phyloP scores from a whole-genome alignment of 2,113 vertebrate genomes.

The Notarius lentiginosus region DNA sequence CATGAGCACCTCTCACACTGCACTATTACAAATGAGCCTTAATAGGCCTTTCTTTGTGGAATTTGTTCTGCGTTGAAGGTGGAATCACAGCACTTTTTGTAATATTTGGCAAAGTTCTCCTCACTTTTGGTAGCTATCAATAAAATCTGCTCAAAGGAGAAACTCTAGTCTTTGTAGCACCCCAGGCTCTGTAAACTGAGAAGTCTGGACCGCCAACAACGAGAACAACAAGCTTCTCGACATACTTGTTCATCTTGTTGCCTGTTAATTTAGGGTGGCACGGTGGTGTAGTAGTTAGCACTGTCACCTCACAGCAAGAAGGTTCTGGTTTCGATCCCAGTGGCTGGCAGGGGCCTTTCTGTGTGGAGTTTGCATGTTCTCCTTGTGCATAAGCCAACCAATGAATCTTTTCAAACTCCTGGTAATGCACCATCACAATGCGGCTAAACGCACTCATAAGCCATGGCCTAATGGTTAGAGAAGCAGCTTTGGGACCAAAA shows the following conservation, averaged over 20 bases:
- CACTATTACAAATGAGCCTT: conserved; percentile 12
- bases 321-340: too few species aligned
- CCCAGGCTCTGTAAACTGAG: not conserved
- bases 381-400: too few species aligned
- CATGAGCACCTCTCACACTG: conserved; percentile 9
- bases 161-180: too few species aligned
- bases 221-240: not conserved
- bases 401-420: not conserved
- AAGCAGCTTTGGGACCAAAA: too few species aligned
- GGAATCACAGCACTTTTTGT: not conserved
- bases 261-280: not conserved
- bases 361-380: too few species aligned
- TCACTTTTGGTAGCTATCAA: not conserved
- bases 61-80: not conserved
- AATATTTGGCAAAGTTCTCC: not conserved
- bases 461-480: too few species aligned
- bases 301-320: too few species aligned
- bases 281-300: too few species aligned
- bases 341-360: too few species aligned
- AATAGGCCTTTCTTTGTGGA: conserved; percentile 19
- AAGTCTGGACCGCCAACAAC: not conserved
- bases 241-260: not conserved
- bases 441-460: not conserved
- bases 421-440: not conserved
- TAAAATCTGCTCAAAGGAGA: not conserved